Base-by-base conservation (phyloP, 1,140 invertebrate species). In the Glomeris maerens region DNA sequence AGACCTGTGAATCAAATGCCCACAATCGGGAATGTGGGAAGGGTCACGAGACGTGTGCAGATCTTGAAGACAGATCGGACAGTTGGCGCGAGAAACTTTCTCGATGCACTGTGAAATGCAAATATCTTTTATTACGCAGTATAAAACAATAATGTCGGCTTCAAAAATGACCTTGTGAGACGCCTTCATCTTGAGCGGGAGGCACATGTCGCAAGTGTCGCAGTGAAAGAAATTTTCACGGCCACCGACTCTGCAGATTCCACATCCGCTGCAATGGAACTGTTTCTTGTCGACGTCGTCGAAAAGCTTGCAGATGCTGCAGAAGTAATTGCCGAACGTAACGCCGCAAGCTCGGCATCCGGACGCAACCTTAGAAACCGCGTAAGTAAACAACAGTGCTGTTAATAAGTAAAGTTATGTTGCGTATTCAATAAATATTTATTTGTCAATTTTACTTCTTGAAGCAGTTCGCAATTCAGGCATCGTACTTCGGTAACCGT, bases 191-290 rank as follows among this genome's bases (percentile, higher is more conserved):
- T 80, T 75, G 45, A 81, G 74, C 0, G 83, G 83, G 50, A 90
- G 69, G 62, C 87, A 91, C 78, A 89, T 84, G 61, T 89, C 84
- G 69, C 86, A 90, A 26, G 77, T 78, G 56, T 78, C 74, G 64
- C 87, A 91, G 65, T 91, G 87, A 64, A 88, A 90, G 68, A 84
- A 91, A 56, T 81, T 78, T 51, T 88, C 82, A 21, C 79, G 69
- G 1, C 85, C 86, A 2, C 86, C 87, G 52, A 90, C 78, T 39
- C 87, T 76, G 60, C 87, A 92, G 52, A 92, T 83, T 0, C 85
- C 85, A 69, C 87, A 92, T 1, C 79, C 81, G 52, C 83, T 77
- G 59, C 87, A 92, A 60, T 92, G 87, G 67, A 86, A 92, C 65
- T 90, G 86, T 59, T 79, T 74, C 62, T 85, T 88, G 57, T 89